These are phyloP conservation scores for Drosophila ohnishii DNA, from an alignment of 1,140 invertebrate genomes.

Conservation along the genomic window DNA sequence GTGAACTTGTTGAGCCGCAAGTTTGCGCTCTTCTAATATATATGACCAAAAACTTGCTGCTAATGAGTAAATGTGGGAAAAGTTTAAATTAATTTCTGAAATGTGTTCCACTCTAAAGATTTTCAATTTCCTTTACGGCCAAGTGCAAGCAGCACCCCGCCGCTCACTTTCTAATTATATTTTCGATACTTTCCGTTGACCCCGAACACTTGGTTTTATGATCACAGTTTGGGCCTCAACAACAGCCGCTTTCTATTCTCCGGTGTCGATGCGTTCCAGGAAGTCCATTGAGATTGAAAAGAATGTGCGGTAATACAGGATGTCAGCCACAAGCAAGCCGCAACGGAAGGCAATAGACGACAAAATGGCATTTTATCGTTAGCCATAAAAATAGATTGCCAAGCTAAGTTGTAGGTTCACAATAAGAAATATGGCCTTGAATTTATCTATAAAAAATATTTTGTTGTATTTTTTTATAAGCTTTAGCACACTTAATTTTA, in stretches of 20 bases:
- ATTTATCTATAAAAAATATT: not conserved
- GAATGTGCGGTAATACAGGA: constrained; percentile 17
- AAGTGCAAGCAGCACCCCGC: not conserved
- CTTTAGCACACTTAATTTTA: too few relatives aligned
- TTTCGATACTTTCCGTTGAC: constrained; percentile 53
- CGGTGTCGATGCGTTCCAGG: constrained; percentile 22
- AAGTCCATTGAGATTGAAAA: constrained; percentile 20
- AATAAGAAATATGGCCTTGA: constrained; percentile 4
- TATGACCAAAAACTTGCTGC: constrained; percentile 61
- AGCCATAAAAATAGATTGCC: constrained; percentile 27
- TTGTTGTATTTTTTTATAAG: not conserved
- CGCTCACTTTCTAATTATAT: constrained; percentile 49
- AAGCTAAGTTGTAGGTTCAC: constrained; percentile 3
- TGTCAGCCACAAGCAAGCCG: constrained; percentile 14
- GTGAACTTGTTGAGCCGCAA: constrained; percentile 73
- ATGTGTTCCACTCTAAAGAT: constrained; percentile 54
- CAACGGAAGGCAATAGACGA: constrained; percentile 10
- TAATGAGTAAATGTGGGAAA: constrained; percentile 80
- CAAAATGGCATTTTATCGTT: constrained; percentile 25
- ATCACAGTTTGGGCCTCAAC: constrained; percentile 18
- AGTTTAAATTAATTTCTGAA: constrained; percentile 79
- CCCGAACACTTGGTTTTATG: constrained; percentile 29
- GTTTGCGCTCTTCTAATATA: constrained; percentile 44
- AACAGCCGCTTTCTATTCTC: not conserved
- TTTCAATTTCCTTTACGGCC: constrained; percentile 60